Percentiles rank a stretch among this genome's conserved stretches.
phyloP scores from a whole-genome alignment of 64 coral and sea anemone genomes.

The Dendrophyllia cribrosa region DNA sequence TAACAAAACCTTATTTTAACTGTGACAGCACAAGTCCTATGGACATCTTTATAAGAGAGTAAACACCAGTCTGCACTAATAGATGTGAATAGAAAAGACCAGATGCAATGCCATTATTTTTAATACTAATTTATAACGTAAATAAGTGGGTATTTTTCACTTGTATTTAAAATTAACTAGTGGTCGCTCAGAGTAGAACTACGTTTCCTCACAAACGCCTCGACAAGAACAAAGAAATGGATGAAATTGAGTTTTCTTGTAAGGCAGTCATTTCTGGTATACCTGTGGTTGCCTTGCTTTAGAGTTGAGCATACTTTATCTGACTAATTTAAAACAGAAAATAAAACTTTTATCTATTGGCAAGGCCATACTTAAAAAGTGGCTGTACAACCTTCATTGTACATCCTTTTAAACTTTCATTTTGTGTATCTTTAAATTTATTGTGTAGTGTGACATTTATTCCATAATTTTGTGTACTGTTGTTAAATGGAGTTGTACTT shows the following conservation, averaged over 20 bases:
- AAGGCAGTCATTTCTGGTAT: too few relatives aligned
- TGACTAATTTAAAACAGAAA: too few relatives aligned
- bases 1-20: too few relatives aligned
- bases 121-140: not conserved
- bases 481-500: not conserved
- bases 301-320: not conserved
- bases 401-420: too few relatives aligned
- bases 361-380: too few relatives aligned
- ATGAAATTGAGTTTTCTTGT: too few relatives aligned
- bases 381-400: too few relatives aligned
- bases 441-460: not conserved
- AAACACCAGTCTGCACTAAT: not conserved
- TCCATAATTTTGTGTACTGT: not conserved
- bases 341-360: too few relatives aligned
- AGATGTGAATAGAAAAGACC: not conserved
- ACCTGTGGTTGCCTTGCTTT: not conserved
- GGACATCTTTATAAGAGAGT: too few relatives aligned
- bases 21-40: too few relatives aligned
- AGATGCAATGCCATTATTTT: not conserved
- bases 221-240: too few relatives aligned
- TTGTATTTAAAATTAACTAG: slow-evolving; percentile 3
- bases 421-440: not conserved
- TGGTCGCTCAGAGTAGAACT: not conserved
- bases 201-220: too few relatives aligned
- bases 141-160: not conserved